A percentile compares a stretch with the other conserved stretches of the same genome.
These are phyloP conservation scores for Aethes cnicana DNA, from an alignment of 2,888 invertebrate genomes.

Conservation along the genomic window DNA sequence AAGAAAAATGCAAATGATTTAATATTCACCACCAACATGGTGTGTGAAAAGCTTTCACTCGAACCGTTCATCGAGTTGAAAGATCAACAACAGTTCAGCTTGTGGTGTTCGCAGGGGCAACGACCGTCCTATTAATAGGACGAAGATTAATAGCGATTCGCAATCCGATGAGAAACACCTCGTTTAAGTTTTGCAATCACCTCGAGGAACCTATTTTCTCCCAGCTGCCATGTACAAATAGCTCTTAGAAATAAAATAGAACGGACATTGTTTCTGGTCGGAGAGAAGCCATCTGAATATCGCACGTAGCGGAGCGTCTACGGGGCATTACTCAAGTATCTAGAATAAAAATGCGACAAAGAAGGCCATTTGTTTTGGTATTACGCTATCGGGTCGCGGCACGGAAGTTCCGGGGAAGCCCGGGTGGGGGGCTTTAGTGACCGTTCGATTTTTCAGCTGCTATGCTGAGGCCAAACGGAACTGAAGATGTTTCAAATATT, in stretches of 20 bases:
- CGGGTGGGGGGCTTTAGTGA: slow-evolving; percentile 45
- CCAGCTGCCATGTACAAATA: slow-evolving; percentile 44
- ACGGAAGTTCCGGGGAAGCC: slow-evolving; percentile 43
- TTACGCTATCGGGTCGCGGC: slow-evolving; percentile 66
- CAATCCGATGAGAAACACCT: slow-evolving; percentile 44
- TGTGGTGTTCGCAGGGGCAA: slow-evolving; percentile 46
- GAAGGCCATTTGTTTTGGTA: slow-evolving; percentile 74
- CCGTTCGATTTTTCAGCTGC: slow-evolving; percentile 57
- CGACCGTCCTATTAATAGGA: slow-evolving; percentile 53
- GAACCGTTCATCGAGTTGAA: too few relatives aligned
- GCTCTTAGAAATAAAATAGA: slow-evolving; percentile 38
- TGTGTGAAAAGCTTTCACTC: too few relatives aligned
- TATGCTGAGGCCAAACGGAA: slow-evolving; percentile 42
- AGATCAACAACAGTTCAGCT: too few relatives aligned
- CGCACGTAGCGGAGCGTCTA: slow-evolving; percentile 50
- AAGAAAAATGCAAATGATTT: too few relatives aligned
- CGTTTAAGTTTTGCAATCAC: slow-evolving; percentile 35
- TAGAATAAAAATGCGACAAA: slow-evolving; percentile 66
- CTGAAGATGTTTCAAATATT: slow-evolving; percentile 54
- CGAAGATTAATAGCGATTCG: slow-evolving; percentile 51
- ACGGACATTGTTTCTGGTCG: slow-evolving; percentile 38
- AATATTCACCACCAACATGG: too few relatives aligned
- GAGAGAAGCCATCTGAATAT: slow-evolving; percentile 51
- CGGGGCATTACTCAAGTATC: slow-evolving; percentile 64
- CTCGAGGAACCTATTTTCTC: slow-evolving; percentile 45